Conservation (phyloP, 2,797 vertebrate species). For the Myotis vivesi region DNA sequence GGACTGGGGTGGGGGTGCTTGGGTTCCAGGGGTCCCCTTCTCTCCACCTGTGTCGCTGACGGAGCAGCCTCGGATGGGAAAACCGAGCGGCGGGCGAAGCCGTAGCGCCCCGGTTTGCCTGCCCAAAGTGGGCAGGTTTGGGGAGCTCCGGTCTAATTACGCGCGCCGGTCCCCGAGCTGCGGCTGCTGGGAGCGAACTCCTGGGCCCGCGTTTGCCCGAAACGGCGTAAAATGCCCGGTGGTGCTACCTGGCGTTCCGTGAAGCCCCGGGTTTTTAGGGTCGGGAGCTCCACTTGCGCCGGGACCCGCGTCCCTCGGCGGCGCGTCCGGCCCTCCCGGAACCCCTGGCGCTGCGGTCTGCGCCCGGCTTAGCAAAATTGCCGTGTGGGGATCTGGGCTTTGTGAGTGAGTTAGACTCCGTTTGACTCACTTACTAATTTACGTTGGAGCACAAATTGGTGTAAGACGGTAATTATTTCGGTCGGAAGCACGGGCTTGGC, state of each 20-base stretch:
- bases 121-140: not conserved
- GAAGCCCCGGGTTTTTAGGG: not conserved
- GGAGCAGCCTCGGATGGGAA: not conserved
- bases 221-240: rapidly evolving
- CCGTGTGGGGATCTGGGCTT: constrained; percentile 41
- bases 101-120: not conserved
- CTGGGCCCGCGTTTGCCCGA: not conserved
- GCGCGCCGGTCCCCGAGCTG: not conserved
- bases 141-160: rapidly evolving
- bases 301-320: not conserved
- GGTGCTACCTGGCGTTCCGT: not conserved
- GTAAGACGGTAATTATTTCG: constrained; percentile 70
- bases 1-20: not conserved
- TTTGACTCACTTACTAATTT: constrained; percentile 62
- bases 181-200: not conserved
- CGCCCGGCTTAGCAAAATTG: constrained; percentile 60
- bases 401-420: constrained; percentile 22
- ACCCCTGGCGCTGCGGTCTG: constrained; percentile 54
- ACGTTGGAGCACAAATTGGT: constrained; percentile 64
- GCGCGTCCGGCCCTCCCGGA: not conserved
- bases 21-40: not conserved
- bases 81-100: not conserved
- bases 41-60: not conserved
- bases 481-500: constrained; percentile 38
- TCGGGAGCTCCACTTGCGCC: not conserved